These are phyloP conservation scores for Chaetura pelagica DNA, from an alignment of 2,113 vertebrate species.

Conservation along the genomic window DNA sequence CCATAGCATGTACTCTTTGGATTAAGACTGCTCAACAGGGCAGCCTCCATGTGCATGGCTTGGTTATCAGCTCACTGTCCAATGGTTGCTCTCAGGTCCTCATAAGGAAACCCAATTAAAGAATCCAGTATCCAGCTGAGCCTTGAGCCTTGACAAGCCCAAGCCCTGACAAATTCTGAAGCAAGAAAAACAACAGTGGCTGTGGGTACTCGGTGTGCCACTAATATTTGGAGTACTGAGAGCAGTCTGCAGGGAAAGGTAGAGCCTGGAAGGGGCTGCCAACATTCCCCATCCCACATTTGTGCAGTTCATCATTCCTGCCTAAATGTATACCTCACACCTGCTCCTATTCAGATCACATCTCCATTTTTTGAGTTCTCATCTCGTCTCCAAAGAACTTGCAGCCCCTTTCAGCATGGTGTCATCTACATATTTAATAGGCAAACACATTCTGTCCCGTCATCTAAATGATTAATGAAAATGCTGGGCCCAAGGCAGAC, in stretches of 20 bases:
- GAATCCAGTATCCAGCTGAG: background rate
- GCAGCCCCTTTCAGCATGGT: slow-evolving; percentile 30
- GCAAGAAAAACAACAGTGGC: slow-evolving; percentile 17
- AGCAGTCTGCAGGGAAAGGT: background rate
- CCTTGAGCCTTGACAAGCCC: background rate
- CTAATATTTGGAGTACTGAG: background rate
- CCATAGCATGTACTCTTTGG: background rate
- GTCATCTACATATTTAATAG: slow-evolving; percentile 68
- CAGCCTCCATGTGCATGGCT: background rate
- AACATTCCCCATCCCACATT: slow-evolving; percentile 69
- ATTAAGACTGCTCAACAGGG: background rate
- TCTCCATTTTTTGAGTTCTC: slow-evolving; percentile 72
- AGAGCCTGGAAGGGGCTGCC: slow-evolving; percentile 60
- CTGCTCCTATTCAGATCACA: slow-evolving; percentile 71
- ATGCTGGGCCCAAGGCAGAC: slow-evolving; percentile 25
- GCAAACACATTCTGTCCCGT: slow-evolving; percentile 67
- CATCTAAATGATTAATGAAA: slow-evolving; percentile 66
- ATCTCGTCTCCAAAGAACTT: background rate
- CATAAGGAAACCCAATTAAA: slow-evolving; percentile 32
- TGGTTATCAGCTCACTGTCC: background rate
- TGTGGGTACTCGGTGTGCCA: slow-evolving; percentile 1
- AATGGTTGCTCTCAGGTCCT: background rate
- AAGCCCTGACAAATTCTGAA: slow-evolving; percentile 18
- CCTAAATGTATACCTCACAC: slow-evolving; percentile 71
- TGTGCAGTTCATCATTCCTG: slow-evolving; percentile 71